Conservation (phyloP, 1,140 invertebrate species). For the Chrysopa pallens region DNA sequence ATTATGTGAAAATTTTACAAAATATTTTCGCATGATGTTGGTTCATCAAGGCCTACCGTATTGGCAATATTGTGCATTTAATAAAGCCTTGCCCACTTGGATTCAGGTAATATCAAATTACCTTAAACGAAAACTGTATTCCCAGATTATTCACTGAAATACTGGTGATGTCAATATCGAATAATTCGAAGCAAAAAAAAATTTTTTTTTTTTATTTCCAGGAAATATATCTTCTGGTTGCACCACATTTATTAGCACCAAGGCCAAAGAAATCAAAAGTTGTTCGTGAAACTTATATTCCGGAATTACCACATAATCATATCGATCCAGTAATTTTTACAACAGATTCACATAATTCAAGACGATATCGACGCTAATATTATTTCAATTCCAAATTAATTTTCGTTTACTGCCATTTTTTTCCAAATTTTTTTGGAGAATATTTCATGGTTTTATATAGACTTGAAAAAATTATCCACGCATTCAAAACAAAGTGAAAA, state of each 20-base stretch:
- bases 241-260: neutral
- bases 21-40: neutral
- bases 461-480: no score
- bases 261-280: neutral
- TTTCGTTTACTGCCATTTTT: no score
- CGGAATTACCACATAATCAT: neutral
- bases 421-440: no score
- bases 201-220: neutral
- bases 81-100: neutral
- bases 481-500: no score
- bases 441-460: no score
- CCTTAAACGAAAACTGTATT: neutral
- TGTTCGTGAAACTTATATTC: neutral
- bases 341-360: neutral
- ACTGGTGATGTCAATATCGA: no score
- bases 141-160: no score
- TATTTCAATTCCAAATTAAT: no score
- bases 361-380: no score
- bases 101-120: neutral
- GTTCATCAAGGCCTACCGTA: neutral
- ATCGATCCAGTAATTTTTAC: neutral
- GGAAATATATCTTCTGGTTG: neutral
- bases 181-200: no score
- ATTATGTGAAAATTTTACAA: neutral
- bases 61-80: neutral